Base-by-base conservation (phyloP, 2,113 vertebrate genomes). In the Cichladusa arquata region DNA sequence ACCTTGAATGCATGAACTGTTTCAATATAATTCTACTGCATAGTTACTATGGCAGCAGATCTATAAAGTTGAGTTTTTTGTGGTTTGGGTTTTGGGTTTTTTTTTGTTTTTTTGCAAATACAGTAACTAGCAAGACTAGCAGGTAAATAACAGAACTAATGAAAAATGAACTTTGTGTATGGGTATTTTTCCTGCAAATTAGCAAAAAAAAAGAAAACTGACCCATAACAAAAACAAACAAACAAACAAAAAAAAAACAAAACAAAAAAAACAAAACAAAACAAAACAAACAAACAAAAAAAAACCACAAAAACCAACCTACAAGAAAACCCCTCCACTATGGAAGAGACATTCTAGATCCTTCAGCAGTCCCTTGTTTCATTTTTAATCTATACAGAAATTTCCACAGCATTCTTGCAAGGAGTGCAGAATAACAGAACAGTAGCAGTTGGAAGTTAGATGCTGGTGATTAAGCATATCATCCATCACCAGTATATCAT, bases 1-100 rank as follows among this genome's bases (percentile, higher is more conserved):
- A 47, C 42, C 44, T 60, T 67, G 31, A 95, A 92, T 1, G 0
- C 19, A 9, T 6, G 29, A 29, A 74, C 64, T 77, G 54, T 57
- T 93, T 60, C 64, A 66, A 12, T 51, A 44, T 29, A 72, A 34
- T 45, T 48, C 58, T 54, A 62, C 86, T 44, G 20, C n/a, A 78
- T 7, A 69, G 91, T 91, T 95, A 84, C 86, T 80, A 58, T 79
- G 51, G 87, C 54, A 95, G 81, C 91, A 93, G 54, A 33, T 77
- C n/a, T 36, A 92, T 48, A 57, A 28, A 11, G 15, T 3, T 48
- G 33, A 51, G 28, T 0, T 15, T 47, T 57, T 53, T 64, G 25
- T 36, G 7, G 9, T 53, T 66, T 85, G 20, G 9, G 26, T 19
- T 34, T 38, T 29, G 25, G 5, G 3, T 26, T 33, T 44, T 4